phyloP scores from a whole-genome alignment of 1,140 invertebrate species.

The Drosophila orosa region DNA sequence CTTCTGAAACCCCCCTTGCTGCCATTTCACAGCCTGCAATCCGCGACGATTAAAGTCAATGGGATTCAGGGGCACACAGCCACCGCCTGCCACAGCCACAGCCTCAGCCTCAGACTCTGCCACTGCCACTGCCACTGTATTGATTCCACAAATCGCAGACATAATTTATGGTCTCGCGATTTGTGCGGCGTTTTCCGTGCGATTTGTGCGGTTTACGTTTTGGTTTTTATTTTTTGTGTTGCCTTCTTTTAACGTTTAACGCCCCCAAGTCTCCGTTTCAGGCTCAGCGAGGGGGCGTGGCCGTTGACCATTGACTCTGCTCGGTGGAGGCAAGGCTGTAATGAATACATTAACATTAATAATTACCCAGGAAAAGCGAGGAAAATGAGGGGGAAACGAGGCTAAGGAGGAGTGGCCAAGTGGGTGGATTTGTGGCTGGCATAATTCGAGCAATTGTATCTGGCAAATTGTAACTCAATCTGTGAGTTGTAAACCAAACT shows the following conservation, averaged over 20 bases:
- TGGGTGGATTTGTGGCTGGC: constrained; percentile 5
- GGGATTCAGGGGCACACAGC: constrained; percentile 16
- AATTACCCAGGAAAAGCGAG: constrained; percentile 47
- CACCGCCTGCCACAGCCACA: background rate
- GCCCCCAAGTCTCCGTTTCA: constrained; percentile 10
- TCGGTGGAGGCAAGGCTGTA: constrained; percentile 46
- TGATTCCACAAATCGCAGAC: constrained; percentile 68
- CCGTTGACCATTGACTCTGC: constrained; percentile 15
- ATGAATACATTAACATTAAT: constrained; percentile 82
- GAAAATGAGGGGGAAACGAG: background rate
- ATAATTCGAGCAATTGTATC: constrained; percentile 7
- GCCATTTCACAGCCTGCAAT: constrained; percentile 11
- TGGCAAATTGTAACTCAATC: background rate
- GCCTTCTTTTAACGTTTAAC: constrained; percentile 36
- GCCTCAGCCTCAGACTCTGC: background rate
- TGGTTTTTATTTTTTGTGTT: background rate
- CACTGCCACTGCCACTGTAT: constrained; percentile 42
- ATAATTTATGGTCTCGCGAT: constrained; percentile 61
- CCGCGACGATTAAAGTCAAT: constrained; percentile 67
- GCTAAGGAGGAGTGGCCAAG: constrained; percentile 6
- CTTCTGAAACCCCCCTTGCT: background rate
- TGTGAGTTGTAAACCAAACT: background rate
- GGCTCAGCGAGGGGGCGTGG: constrained; percentile 8
- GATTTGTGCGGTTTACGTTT: constrained; percentile 41
- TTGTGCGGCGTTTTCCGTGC: constrained; percentile 45